Evolutionary conservation across 2,113 vertebrate species (phyloP).

Genomic region (Recurvirostra avosetta): DNA sequence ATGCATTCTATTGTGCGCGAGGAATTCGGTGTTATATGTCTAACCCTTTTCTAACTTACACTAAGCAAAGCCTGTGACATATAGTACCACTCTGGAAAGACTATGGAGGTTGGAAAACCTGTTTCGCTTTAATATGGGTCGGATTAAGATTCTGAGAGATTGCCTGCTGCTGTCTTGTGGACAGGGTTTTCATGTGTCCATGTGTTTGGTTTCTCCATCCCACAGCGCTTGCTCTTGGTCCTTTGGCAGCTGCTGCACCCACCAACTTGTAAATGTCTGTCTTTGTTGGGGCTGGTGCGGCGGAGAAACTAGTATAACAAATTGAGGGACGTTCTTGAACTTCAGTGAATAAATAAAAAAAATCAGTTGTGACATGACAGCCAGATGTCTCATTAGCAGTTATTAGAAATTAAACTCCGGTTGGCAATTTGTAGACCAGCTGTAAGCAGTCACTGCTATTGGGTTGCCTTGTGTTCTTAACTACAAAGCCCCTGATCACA

Average conservation of each 20-base stretch:
- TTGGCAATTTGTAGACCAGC: not conserved
- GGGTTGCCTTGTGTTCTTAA: not conserved
- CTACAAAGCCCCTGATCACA: not conserved
- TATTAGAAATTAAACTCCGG: not conserved
- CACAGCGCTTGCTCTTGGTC: not conserved
- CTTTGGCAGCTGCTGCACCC: not conserved
- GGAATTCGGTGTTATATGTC: not conserved
- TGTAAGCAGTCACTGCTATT: not conserved
- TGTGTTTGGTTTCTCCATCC: not conserved
- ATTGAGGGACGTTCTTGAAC: not conserved
- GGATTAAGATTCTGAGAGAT: not conserved
- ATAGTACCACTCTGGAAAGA: not conserved
- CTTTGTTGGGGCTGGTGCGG: not conserved
- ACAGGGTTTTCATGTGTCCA: rapidly evolving
- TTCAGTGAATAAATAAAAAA: not conserved
- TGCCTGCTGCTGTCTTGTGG: not conserved
- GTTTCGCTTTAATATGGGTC: not conserved
- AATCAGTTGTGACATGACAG: not conserved
- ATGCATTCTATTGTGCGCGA: not conserved
- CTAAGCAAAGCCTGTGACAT: not conserved
- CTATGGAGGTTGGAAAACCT: not conserved
- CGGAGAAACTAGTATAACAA: not conserved
- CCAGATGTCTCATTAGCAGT: not conserved
- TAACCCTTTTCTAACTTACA: not conserved
- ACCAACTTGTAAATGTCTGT: not conserved